A percentile compares a stretch with the other conserved stretches of the same genome.
Evolutionary conservation across 1,140 invertebrate genomes (phyloP).

Genomic region (Lepidotrigona ventralis): DNA sequence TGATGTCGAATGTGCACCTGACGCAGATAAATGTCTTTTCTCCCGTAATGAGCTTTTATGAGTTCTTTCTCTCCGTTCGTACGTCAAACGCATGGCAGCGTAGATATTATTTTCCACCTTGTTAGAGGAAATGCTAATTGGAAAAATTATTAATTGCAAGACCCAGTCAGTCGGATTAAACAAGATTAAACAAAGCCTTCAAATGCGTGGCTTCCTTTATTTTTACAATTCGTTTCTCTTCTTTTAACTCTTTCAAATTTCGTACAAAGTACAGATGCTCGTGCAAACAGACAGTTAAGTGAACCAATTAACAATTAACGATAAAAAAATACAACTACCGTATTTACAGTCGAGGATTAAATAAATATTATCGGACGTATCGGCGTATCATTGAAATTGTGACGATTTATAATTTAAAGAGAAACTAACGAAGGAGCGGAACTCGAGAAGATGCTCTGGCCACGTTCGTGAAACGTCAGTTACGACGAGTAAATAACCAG

Average conservation of each 20-base stretch:
- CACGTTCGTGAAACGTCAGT: slow-evolving; percentile 5
- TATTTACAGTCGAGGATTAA: neutral
- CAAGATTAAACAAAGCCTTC: neutral
- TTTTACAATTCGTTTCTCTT: neutral
- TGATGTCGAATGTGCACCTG: neutral
- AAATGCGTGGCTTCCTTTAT: neutral
- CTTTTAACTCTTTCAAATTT: neutral
- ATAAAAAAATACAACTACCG: neutral
- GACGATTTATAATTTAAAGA: slow-evolving; percentile 21
- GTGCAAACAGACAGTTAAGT: neutral
- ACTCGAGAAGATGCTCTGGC: neutral
- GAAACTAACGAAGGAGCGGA: neutral
- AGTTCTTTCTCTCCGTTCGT: neutral
- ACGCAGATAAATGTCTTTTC: neutral
- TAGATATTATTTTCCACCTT: neutral
- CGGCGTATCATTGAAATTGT: neutral
- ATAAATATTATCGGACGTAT: neutral
- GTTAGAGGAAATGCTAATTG: neutral
- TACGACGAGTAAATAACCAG: slow-evolving; percentile 40
- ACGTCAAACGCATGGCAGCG: neutral
- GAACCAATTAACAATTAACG: neutral
- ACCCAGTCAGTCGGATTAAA: no score
- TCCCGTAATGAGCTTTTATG: neutral
- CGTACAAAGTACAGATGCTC: neutral
- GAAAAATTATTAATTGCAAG: no score